Conservation (phyloP, 2,888 invertebrate genomes). For the Entomobrya multifasciata region DNA sequence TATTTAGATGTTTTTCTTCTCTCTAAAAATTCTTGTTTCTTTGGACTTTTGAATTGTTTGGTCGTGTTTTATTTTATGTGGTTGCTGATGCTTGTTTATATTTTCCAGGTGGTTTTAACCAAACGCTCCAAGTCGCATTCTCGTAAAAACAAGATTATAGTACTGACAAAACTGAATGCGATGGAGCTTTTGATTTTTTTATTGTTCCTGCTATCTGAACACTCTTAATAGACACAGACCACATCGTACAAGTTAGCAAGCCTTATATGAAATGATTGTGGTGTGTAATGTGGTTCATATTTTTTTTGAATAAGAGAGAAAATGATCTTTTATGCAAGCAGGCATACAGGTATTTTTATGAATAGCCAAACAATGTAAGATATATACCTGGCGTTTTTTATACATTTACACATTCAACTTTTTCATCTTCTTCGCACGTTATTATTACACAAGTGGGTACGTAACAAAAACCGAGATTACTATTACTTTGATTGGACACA, state of each 20-base stretch:
- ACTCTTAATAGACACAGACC: background rate
- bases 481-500: background rate
- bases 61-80: slow-evolving; percentile 1
- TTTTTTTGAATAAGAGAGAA: too few relatives aligned
- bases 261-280: too few relatives aligned
- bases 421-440: background rate
- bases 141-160: slow-evolving; percentile 28
- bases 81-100: background rate
- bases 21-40: background rate
- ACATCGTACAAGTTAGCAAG: too few relatives aligned
- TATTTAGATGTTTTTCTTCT: slow-evolving; percentile 2
- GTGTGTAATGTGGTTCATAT: too few relatives aligned
- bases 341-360: too few relatives aligned
- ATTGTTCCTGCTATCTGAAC: slow-evolving; percentile 4
- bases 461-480: background rate
- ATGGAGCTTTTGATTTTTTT: background rate
- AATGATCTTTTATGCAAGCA: too few relatives aligned
- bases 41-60: slow-evolving; percentile 24
- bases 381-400: too few relatives aligned
- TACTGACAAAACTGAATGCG: slow-evolving; percentile 1
- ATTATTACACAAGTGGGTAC: slow-evolving; percentile 7
- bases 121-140: background rate
- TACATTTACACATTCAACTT: too few relatives aligned
- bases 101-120: slow-evolving; percentile 16
- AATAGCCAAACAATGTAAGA: background rate